Base-by-base conservation (phyloP, 2,888 invertebrate genomes). In the Hyles lineata region DNA sequence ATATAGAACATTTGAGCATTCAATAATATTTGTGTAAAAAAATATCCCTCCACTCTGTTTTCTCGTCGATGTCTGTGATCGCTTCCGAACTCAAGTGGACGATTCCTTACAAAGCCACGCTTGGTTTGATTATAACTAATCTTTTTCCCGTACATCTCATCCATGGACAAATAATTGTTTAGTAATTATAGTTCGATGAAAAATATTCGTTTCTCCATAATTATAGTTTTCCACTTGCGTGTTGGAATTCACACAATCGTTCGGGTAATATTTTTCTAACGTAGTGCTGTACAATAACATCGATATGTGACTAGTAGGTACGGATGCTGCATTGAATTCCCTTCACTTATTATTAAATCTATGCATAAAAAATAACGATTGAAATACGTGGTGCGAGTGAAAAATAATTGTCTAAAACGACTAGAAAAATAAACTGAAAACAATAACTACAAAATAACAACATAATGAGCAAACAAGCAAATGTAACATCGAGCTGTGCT, bases 1-100 rank as follows among this genome's bases (percentile, higher is more conserved):
- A 89, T 89, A 90, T 87, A 91, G 87, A 89, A 89, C 85, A 89
- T 92, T 94, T 94, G 94, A 94, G 94, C 94, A 93, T 92, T 91
- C 79, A 84, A 88, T 90, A 92, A 90, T 90, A 91, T 89, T 91
- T 87, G 85, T 89, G 87, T 92, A 91, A 92, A 92, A 92, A 93
- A 93, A 92, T 92, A 92, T 90, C 85, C 87, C 86, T 89, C 85
- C 86, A 86, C 85, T 86, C 86, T 80, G 80, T 82, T 82, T 81
- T 78, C 83, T 79, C 76, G 80, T 81, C 77, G 79, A 83, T 82
- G 85, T 85, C 81, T 85, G 83, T 86, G 85, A 85, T 85, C 81
- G 76, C 75, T 80, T 80, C 80, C 80, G 77, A 82, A 80, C 82
- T 83, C 80, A 84, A 87, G 82, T 82, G 80, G 78, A 80, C 50